Conservation (phyloP, 2,113 vertebrate genomes). For the Chroicocephalus ridibundus region DNA sequence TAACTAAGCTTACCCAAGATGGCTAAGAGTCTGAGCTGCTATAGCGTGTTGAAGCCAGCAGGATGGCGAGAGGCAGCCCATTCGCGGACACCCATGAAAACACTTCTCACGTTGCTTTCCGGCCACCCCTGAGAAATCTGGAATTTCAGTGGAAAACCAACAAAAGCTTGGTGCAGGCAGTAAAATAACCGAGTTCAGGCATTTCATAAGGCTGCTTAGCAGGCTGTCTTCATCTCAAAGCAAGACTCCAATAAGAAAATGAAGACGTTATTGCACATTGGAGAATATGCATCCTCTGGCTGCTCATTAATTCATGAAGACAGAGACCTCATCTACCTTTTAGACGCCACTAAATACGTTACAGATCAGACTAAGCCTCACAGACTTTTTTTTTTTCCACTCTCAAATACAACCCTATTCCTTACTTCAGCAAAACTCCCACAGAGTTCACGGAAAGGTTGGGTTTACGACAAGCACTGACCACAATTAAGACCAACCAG, state of each 20-base stretch:
- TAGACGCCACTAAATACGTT: neutral
- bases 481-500: neutral
- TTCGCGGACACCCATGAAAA: neutral
- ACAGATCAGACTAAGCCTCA: neutral
- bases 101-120: neutral
- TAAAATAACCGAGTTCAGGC: neutral
- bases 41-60: neutral
- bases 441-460: neutral
- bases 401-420: neutral
- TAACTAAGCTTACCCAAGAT: slow-evolving; percentile 54
- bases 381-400: neutral
- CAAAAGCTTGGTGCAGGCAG: neutral
- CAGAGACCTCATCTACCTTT: neutral
- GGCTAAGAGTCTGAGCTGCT: neutral
- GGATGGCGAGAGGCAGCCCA: neutral
- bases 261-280: neutral
- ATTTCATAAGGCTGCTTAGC: neutral
- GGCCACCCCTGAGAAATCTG: neutral
- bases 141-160: neutral
- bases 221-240: neutral
- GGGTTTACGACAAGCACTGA: neutral
- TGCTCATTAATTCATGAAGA: neutral
- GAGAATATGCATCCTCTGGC: neutral
- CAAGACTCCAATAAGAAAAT: neutral
- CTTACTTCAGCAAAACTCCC: neutral